phyloP scores from a whole-genome alignment of 2,888 invertebrate species.

The Melanotus villosus region DNA sequence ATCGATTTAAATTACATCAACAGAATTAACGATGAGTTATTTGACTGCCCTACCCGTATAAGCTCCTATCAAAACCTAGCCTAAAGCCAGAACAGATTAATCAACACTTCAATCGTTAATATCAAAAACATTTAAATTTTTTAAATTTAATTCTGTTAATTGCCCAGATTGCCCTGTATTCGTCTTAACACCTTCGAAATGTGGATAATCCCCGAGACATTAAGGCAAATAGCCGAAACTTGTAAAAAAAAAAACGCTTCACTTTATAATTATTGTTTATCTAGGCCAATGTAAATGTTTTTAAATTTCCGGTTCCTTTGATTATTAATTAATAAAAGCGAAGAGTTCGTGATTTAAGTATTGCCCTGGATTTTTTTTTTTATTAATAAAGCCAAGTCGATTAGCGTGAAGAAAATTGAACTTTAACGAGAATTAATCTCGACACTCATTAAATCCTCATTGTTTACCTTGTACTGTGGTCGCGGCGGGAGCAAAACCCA shows the following conservation, averaged over 20 bases:
- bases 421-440: constrained; percentile 21
- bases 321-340: constrained; percentile 2
- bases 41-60: no score
- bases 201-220: not conserved
- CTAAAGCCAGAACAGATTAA: no score
- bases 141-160: constrained; percentile 15
- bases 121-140: constrained; percentile 10
- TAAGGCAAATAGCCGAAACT: not conserved
- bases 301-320: not conserved
- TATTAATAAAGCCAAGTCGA: not conserved
- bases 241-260: not conserved
- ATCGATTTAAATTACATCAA: no score
- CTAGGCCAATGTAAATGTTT: constrained; percentile 16
- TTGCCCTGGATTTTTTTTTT: not conserved
- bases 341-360: not conserved
- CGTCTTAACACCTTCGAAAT: not conserved
- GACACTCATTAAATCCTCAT: constrained; percentile 15
- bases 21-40: no score
- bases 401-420: constrained; percentile 3
- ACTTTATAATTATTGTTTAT: constrained; percentile 10
- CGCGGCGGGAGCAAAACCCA: not conserved
- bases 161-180: constrained; percentile 15
- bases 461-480: constrained; percentile 1
- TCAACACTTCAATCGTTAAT: no score
- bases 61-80: no score